Conservation (phyloP, 2,888 invertebrate species). For the Campoletis raptor region DNA sequence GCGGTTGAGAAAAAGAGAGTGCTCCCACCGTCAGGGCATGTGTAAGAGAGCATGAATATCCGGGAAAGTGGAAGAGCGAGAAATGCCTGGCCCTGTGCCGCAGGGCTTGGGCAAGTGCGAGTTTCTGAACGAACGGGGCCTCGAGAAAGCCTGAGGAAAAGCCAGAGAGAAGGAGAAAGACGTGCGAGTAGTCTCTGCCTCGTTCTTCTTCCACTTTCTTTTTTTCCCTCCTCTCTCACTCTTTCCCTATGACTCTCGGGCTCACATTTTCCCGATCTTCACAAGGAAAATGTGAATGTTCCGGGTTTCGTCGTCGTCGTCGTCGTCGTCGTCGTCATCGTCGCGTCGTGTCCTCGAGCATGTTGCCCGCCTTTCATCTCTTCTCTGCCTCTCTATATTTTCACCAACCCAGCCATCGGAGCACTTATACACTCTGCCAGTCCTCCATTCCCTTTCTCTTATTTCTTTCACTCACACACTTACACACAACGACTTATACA, state of each 20-base stretch:
- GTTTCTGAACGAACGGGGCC: slow-evolving; percentile 18
- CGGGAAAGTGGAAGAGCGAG: slow-evolving; percentile 25
- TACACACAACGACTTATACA: not conserved
- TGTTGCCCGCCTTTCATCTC: slow-evolving; percentile 82
- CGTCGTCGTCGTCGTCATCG: slow-evolving; percentile 48
- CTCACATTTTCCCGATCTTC: slow-evolving; percentile 53
- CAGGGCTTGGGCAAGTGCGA: slow-evolving; percentile 17
- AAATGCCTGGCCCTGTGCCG: not conserved
- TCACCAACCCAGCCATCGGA: slow-evolving; percentile 72
- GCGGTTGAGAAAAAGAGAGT: slow-evolving; percentile 29
- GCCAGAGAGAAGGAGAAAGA: not conserved
- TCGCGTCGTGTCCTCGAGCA: slow-evolving; percentile 80
- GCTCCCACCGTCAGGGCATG: slow-evolving; percentile 21
- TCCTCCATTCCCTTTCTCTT: slow-evolving; percentile 43
- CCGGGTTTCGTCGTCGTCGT: slow-evolving; percentile 25
- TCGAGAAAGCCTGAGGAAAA: slow-evolving; percentile 16
- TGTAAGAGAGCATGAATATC: slow-evolving; percentile 37
- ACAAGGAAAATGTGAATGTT: slow-evolving; percentile 60
- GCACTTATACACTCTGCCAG: slow-evolving; percentile 82
- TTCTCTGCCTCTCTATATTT: slow-evolving; percentile 75
- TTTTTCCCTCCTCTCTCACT: slow-evolving; percentile 40
- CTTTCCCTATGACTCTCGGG: slow-evolving; percentile 21
- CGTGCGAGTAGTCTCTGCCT: slow-evolving; percentile 9
- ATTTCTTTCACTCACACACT: slow-evolving; percentile 51
- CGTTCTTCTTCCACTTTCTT: slow-evolving; percentile 50